Percentiles rank a stretch among this genome's conserved stretches.
Conservation (phyloP, 2,888 invertebrate genomes). For the Eupithecia vulgata region DNA sequence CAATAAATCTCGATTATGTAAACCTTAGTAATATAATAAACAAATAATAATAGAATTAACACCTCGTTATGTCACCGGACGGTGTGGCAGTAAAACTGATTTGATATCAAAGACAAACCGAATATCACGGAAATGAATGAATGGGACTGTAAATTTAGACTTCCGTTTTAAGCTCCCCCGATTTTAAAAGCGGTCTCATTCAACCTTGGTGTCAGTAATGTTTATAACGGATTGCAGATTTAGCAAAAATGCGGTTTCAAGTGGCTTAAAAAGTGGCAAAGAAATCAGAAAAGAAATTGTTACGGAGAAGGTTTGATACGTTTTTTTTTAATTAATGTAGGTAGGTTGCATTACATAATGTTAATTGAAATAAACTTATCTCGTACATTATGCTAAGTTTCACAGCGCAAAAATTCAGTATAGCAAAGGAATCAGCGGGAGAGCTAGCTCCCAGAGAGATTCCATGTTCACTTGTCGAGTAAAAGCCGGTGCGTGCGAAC, state of each 20-base stretch:
- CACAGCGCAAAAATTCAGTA: slow-evolving; percentile 57
- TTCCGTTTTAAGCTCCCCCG: slow-evolving; percentile 38
- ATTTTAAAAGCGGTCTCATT: slow-evolving; percentile 28
- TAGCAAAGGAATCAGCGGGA: slow-evolving; percentile 54
- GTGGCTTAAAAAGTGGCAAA: background rate
- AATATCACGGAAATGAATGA: slow-evolving; percentile 39
- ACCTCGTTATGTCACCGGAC: slow-evolving; percentile 36
- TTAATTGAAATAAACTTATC: background rate
- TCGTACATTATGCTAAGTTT: slow-evolving; percentile 49
- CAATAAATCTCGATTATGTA: background rate
- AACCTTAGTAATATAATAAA: slow-evolving; percentile 3
- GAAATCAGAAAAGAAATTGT: background rate
- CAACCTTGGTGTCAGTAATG: background rate
- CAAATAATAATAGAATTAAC: slow-evolving; percentile 18
- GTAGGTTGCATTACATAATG: background rate
- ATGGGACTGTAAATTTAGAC: slow-evolving; percentile 44
- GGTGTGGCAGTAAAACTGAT: slow-evolving; percentile 12
- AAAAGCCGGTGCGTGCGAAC: slow-evolving; percentile 60
- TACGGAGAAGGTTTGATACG: background rate
- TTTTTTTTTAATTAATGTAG: background rate
- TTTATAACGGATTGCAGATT: background rate
- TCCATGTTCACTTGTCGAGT: slow-evolving; percentile 61
- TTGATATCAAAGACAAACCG: slow-evolving; percentile 36
- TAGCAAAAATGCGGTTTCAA: background rate
- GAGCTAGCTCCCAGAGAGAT: slow-evolving; percentile 49